phyloP scores from a whole-genome alignment of 2,797 vertebrate genomes.

The Kryptolebias ocellatus region DNA sequence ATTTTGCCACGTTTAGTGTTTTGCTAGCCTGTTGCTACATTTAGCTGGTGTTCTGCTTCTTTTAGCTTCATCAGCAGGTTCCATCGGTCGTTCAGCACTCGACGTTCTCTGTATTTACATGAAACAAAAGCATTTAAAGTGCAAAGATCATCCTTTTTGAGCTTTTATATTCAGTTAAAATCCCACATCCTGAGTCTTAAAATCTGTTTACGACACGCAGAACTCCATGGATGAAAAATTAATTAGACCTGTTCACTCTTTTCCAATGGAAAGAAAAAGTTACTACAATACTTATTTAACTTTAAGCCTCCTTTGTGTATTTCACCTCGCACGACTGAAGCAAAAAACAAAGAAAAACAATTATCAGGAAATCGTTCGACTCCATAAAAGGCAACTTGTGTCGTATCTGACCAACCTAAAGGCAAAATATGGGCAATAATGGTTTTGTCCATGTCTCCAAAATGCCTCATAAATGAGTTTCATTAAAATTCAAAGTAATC shows the following conservation, averaged over 20 bases:
- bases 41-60: no score
- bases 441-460: no score
- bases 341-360: conserved; percentile 30
- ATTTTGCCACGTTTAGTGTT: no score
- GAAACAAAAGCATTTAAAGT: background rate
- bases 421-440: no score
- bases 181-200: conserved; percentile 39
- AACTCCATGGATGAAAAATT: conserved; percentile 37
- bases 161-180: conserved; percentile 43
- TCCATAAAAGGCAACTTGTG: conserved; percentile 69
- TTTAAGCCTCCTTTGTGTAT: conserved; percentile 38
- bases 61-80: no score
- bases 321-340: conserved; percentile 29
- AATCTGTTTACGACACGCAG: conserved; percentile 40
- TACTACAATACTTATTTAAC: conserved; percentile 40
- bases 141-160: conserved; percentile 14
- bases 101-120: no score
- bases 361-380: conserved; percentile 71
- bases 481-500: no score
- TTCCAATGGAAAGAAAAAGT: conserved; percentile 6
- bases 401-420: conserved; percentile 48
- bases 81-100: no score
- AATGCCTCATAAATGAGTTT: no score
- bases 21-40: no score
- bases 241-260: conserved; percentile 37